Base-by-base conservation (phyloP, 2,888 invertebrate genomes). In the Artemia sinica region DNA sequence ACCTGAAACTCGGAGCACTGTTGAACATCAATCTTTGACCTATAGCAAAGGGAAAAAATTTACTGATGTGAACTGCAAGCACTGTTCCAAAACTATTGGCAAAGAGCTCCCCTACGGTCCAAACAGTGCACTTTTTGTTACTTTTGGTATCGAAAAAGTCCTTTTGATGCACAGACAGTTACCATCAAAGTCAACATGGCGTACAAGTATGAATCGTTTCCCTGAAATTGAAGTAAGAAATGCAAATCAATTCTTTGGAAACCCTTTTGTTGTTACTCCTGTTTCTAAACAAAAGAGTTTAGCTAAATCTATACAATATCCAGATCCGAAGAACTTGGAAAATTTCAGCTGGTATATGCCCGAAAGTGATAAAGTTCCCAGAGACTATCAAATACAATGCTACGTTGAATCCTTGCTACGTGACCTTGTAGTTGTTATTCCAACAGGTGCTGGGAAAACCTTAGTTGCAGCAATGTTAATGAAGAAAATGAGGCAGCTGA, bases 381-480 rank as follows among this genome's bases (percentile, higher is more conserved):
- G 67, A n/a, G 48, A 48, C 6, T 67, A 67, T 49, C 67, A 67
- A 67, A 50, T 67, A 12, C 13, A 11, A 18, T 41, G 49, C 49
- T 67, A 49, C 11, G 67, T 67, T 1, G 67, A 67, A n/a, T 41
- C 67, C 50, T n/a, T 67, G 13, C 67, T 49, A 49, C 12, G 67
- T 9, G 67, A 67, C 49, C 49, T 67, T 12, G 14, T 67, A 11
- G 67, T 67, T 49, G 67, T 67, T 13, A 67, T 67, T n/a, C 67
- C 67, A n/a, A 67, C 67, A n/a, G 67, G 67, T n/a, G 28, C 67
- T 48, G 67, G 67, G 7, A 67, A 67, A 50, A 67, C 67, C 0
- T n/a, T 67, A 41, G 49, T 67, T 67, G 67, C 49, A 13, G 12
- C 67, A n/a, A n/a, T 67, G 48, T 14, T 67, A 12, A 13, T 67